These are phyloP conservation scores for Ornithoptera priamus DNA, from an alignment of 2,888 invertebrate genomes.

Conservation along the genomic window DNA sequence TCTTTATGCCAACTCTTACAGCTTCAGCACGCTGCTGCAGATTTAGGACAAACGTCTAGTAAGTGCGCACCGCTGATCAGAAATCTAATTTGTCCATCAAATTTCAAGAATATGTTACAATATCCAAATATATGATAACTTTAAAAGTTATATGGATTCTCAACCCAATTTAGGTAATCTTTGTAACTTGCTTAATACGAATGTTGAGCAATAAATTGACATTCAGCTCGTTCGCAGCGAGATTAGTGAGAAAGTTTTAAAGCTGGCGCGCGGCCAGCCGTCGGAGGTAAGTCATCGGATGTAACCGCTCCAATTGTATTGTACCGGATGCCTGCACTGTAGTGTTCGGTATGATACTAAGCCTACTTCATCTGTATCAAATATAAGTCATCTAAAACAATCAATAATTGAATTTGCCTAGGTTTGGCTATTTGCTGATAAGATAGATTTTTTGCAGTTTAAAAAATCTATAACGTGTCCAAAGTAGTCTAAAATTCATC, in stretches of 20 bases:
- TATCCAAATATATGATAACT: not conserved
- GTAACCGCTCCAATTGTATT: slow-evolving; percentile 23
- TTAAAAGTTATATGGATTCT: not conserved
- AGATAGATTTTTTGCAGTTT: too few species aligned
- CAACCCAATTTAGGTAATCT: slow-evolving; percentile 1
- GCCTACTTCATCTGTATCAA: not conserved
- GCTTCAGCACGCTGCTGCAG: too few species aligned
- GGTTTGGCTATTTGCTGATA: too few species aligned
- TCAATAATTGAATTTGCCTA: too few species aligned
- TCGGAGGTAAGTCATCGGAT: slow-evolving; percentile 20
- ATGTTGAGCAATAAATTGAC: slow-evolving; percentile 13
- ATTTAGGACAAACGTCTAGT: too few species aligned
- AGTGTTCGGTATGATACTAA: not conserved
- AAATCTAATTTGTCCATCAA: too few species aligned
- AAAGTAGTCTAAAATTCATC: too few species aligned
- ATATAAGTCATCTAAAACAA: not conserved
- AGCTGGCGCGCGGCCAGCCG: slow-evolving; percentile 22
- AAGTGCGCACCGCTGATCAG: too few species aligned
- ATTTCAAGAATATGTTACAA: too few species aligned
- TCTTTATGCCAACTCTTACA: too few species aligned
- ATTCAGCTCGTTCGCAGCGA: slow-evolving; percentile 8
- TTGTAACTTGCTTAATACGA: slow-evolving; percentile 6
- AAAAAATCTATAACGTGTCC: too few species aligned
- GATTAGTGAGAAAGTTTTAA: slow-evolving; percentile 18
- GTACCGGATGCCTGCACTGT: not conserved